Evolutionary conservation across 2,888 invertebrate genomes (phyloP).

Genomic region (Romanomermis culicivorax): DNA sequence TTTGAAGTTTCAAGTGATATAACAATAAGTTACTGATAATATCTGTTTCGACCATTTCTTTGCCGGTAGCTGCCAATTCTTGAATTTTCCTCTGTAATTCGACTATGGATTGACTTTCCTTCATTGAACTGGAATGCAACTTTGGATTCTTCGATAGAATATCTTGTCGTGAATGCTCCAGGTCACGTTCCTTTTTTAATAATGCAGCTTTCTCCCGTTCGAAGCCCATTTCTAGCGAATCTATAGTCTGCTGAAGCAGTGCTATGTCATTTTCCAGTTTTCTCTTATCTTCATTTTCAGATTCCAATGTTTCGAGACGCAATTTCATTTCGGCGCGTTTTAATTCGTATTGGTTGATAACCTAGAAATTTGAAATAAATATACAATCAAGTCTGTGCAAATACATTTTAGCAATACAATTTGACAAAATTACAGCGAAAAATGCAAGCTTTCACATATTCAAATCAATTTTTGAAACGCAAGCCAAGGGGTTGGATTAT

Average conservation of each 20-base stretch:
- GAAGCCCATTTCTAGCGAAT: neutral
- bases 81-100: neutral
- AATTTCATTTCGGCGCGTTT: neutral
- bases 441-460: too few relatives aligned
- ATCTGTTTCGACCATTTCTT: neutral
- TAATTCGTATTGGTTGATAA: neutral
- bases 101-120: neutral
- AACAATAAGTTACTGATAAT: too few relatives aligned
- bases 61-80: neutral
- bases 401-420: too few relatives aligned
- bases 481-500: too few relatives aligned
- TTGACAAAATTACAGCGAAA: too few relatives aligned
- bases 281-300: neutral
- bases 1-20: too few relatives aligned
- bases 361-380: too few relatives aligned
- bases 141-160: too few relatives aligned
- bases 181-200: neutral
- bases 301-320: neutral
- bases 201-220: neutral
- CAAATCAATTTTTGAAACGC: too few relatives aligned
- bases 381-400: too few relatives aligned
- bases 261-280: neutral
- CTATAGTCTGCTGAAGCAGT: neutral
- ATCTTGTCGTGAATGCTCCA: neutral
- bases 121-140: too few relatives aligned